Conservation (phyloP, 2,888 invertebrate genomes). For the Uropetala carovei region DNA sequence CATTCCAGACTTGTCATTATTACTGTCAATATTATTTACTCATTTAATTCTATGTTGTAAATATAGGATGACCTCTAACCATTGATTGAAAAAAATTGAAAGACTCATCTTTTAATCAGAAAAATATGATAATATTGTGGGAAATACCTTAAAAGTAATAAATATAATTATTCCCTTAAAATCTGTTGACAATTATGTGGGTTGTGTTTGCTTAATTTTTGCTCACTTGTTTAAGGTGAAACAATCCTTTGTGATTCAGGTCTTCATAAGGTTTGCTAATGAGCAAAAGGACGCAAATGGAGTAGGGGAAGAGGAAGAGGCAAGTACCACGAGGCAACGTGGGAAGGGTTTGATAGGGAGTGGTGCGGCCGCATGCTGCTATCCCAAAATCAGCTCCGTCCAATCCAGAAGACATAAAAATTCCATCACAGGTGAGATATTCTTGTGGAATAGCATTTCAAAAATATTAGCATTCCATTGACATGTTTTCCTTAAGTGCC, state of each 20-base stretch:
- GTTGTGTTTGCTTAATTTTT: too few relatives aligned
- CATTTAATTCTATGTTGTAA: too few relatives aligned
- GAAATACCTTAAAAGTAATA: too few relatives aligned
- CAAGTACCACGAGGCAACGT: background rate
- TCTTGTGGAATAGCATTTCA: too few relatives aligned
- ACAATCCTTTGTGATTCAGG: constrained; percentile 33
- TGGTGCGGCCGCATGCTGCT: constrained; percentile 29
- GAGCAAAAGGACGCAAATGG: constrained; percentile 66
- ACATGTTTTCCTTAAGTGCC: background rate
- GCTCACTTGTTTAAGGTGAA: background rate
- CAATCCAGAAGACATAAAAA: constrained; percentile 49
- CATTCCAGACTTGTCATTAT: too few relatives aligned
- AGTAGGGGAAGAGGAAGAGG: constrained; percentile 46
- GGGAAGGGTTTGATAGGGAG: constrained; percentile 33
- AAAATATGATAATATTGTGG: too few relatives aligned
- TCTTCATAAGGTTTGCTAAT: constrained; percentile 67
- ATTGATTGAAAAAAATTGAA: too few relatives aligned
- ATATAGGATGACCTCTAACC: too few relatives aligned
- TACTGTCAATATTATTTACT: too few relatives aligned
- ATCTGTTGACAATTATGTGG: too few relatives aligned
- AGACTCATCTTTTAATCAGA: too few relatives aligned
- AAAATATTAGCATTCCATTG: background rate
- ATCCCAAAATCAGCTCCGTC: constrained; percentile 53
- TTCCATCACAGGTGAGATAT: constrained; percentile 41
- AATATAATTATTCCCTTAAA: too few relatives aligned